Evolutionary conservation across 2,113 vertebrate genomes (phyloP), one percentile per base, ranked within the genome.

Genomic region (Eira barbara): DNA sequence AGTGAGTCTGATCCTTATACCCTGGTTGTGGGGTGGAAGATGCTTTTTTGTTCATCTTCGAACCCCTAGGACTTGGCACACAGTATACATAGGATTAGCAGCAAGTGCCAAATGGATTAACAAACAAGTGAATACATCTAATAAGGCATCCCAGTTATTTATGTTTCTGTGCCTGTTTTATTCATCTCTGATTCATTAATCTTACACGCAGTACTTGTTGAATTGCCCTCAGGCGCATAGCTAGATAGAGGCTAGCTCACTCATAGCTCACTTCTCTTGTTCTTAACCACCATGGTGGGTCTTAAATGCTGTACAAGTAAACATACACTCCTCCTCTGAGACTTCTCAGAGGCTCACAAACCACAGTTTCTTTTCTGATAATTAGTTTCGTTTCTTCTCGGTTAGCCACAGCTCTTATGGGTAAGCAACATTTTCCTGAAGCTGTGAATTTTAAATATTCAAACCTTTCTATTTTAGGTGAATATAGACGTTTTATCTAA

Each of bases 351-450:
- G 52, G 47, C 89, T 79, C 47, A 89, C 65, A 78, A 82, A 65
- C 89, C 69, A 52, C 39, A 84, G 71, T 69, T 95, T 87, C 94
- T 93, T 88, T 76, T 85, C 63, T 95, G 49, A 65, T 76, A 95
- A 88, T 93, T 98, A 96, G 91, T 95, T 98, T 96, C 47, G 4
- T 91, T 97, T 95, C 34, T 95, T 90, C 63, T 61, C 14, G 82
- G 39, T 61, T 21, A 92, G 47, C 14, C 47, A 92, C 14, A 94
- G 10, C 29, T 95, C 47, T 84, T 63, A 52, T 52, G 86, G 31
- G 55, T 55, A 94, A 89, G 31, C 34, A 92, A 86, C 14, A 45
- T 79, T 65, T n/a, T 59, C 90, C 86, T 67, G 7, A 42, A 67
- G 49, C 10, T 81, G 7, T 74, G 36, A 65, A 52, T 84, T 89